Base-by-base conservation (phyloP, 2,113 vertebrate genomes). In the Micronycteris hirsuta region DNA sequence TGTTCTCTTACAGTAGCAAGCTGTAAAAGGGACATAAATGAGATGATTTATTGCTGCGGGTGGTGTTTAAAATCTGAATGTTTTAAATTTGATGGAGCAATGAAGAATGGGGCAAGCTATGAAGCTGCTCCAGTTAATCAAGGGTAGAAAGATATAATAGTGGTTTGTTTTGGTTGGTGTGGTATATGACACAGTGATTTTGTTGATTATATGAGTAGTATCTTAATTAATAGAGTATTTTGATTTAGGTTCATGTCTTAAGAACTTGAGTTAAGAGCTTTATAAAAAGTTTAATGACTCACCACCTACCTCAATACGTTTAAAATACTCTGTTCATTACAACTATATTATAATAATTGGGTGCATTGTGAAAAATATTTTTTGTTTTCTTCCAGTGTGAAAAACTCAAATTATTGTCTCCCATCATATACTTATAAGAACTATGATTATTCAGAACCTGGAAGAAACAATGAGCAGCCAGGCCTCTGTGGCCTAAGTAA, bases 401-500 rank as follows among this genome's bases (percentile, higher is more conserved):
- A 99, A 99, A 99, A 99, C 97, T 99, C 99, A 89, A 99, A 99
- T 98, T 99, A 99, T 97, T 99, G 99, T 98, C 98, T 99, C 95
- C 99, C 99, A 54, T 99, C 99, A 97, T 99, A 99, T 98, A 99
- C 99, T 86, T 99, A 99, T 98, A 99, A 99, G 98, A 99, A 98
- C 98, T 99, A 99, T 73, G 99, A 99, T 98, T 99, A 99, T 98
- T 98, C 99, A 73, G 99, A 99, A 97, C 99, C 99, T 98, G 98
- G 99, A 98, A 98, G 99, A 97, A 99, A 99, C 97, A 99, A 99
- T 93, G 99, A 99, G 97, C 99, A 99, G 88, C 99, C 99, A 15
- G 99, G 99, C 95, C 99, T 99, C 17, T 99, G 99, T 98, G 99
- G 99, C 96, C 98, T 99, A 71, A 99, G 99, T 98, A 99, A 99